A percentile compares a stretch with the other conserved stretches of the same genome.
These are phyloP conservation scores for Sinella curviseta DNA, from an alignment of 1,140 invertebrate genomes.

Conservation along the genomic window DNA sequence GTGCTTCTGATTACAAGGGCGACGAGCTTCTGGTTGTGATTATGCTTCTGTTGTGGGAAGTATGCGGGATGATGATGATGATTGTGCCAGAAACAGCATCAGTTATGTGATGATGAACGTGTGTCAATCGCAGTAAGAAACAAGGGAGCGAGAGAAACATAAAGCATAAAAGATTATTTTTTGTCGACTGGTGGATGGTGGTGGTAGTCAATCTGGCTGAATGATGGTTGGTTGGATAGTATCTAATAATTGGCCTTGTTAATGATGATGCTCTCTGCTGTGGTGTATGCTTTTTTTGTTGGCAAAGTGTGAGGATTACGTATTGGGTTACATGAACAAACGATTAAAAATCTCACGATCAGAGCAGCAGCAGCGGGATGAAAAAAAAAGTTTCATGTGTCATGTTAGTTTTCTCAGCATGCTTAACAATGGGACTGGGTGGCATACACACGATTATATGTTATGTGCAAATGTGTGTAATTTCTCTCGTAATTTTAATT, in stretches of 20 bases:
- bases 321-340: slow-evolving; percentile 12
- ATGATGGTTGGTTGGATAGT: too few relatives aligned
- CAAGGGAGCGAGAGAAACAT: background rate
- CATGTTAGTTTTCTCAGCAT: too few relatives aligned
- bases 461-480: too few relatives aligned
- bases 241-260: slow-evolving; percentile 13
- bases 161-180: background rate
- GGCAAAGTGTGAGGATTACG: background rate
- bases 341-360: background rate
- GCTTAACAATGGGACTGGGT: too few relatives aligned
- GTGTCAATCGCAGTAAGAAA: slow-evolving; percentile 4
- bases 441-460: too few relatives aligned
- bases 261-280: background rate
- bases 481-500: background rate
- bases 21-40: background rate
- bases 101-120: background rate
- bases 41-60: background rate
- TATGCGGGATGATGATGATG: background rate
- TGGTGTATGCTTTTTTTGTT: slow-evolving; percentile 5
- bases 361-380: background rate
- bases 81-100: background rate
- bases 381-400: too few relatives aligned
- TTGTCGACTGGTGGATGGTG: background rate
- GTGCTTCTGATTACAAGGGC: slow-evolving; percentile 9
- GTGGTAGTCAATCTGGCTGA: too few relatives aligned